Evolutionary conservation across 2,113 vertebrate genomes (phyloP).

Genomic region (Hyaena hyaena): DNA sequence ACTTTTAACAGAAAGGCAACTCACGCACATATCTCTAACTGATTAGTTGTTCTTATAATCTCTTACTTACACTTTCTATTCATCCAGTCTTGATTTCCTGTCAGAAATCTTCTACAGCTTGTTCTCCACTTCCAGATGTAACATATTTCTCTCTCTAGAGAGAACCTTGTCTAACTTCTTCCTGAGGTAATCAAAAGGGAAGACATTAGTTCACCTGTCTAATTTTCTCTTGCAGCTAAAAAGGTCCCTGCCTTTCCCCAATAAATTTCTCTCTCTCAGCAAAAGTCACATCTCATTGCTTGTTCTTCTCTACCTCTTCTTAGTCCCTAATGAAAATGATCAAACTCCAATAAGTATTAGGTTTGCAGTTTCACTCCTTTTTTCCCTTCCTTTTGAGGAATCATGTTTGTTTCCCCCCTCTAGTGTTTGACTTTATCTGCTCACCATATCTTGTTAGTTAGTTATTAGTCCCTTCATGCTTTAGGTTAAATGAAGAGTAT

Average conservation of each 20-base stretch:
- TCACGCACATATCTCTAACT: neutral
- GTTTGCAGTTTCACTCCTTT: neutral
- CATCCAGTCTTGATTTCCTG: conserved; percentile 48
- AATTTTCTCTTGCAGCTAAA: conserved; percentile 67
- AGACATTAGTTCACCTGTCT: conserved; percentile 67
- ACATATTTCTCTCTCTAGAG: conserved; percentile 43
- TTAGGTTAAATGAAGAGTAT: conserved; percentile 47
- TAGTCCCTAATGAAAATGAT: conserved; percentile 67
- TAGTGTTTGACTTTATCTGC: conserved; percentile 35
- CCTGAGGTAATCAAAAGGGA: conserved; percentile 62
- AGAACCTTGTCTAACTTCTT: conserved; percentile 40
- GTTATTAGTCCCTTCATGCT: neutral
- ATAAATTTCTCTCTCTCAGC: conserved; percentile 70
- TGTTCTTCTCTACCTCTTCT: conserved; percentile 59
- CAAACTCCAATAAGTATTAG: conserved; percentile 63
- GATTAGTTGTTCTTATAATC: conserved; percentile 43
- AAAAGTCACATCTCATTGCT: conserved; percentile 64
- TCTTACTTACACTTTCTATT: conserved; percentile 28
- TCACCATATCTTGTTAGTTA: conserved; percentile 10
- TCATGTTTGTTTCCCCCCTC: neutral
- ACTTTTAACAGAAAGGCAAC: conserved; percentile 24
- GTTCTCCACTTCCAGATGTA: conserved; percentile 2
- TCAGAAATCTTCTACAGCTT: neutral
- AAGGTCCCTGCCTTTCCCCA: conserved; percentile 40
- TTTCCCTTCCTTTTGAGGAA: conserved; percentile 40